These are phyloP conservation scores for Megatriorchis doriae DNA, from an alignment of 2,113 vertebrate genomes.

Conservation along the genomic window DNA sequence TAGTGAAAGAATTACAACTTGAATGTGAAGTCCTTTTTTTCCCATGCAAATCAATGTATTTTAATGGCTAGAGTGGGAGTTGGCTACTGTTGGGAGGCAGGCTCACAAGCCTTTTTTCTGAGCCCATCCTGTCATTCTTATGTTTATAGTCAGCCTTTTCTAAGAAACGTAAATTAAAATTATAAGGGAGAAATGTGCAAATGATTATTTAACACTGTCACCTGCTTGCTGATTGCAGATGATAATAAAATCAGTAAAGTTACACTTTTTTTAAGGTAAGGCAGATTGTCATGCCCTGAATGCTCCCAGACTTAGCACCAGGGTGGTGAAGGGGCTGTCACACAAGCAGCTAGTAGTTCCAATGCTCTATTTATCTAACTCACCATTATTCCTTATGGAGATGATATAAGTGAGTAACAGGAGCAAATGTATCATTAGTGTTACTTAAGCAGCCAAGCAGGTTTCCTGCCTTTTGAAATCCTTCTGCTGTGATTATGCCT, in stretches of 20 bases:
- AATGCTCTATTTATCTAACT: background rate
- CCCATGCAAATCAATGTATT: background rate
- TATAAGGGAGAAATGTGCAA: background rate
- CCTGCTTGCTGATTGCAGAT: background rate
- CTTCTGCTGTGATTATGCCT: constrained; percentile 25
- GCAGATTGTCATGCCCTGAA: background rate
- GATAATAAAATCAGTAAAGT: background rate
- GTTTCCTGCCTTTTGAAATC: constrained; percentile 52
- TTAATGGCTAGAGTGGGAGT: background rate
- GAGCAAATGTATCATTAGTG: constrained; percentile 20
- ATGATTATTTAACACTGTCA: background rate
- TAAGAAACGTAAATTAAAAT: background rate
- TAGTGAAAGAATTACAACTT: background rate
- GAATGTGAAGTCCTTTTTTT: background rate
- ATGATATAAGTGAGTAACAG: background rate
- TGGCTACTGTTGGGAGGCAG: background rate
- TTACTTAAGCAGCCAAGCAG: constrained; percentile 1
- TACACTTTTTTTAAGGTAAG: background rate
- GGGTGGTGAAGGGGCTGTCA: background rate
- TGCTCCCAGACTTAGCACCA: background rate
- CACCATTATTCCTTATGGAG: background rate
- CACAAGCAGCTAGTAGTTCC: background rate
- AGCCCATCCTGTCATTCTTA: background rate
- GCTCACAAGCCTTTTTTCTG: background rate
- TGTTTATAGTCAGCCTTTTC: background rate